phyloP scores from a whole-genome alignment of 92 coral and sea anemone genomes.

The Bergia puertoricense region DNA sequence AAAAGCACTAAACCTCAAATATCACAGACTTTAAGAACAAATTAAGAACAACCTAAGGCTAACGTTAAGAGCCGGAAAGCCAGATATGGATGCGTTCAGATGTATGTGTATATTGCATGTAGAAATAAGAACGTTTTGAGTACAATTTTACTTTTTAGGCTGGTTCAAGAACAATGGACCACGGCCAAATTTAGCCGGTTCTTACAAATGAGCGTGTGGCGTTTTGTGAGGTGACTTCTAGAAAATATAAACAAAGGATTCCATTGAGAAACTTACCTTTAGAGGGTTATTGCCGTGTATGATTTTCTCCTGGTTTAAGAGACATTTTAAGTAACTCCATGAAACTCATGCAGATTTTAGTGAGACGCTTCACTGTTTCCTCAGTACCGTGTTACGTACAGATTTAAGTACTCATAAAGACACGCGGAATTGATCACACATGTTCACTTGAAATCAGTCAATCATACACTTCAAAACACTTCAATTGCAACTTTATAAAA shows the following conservation, averaged over 20 bases:
- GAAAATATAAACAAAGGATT: background rate
- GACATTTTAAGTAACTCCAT: background rate
- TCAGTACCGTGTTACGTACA: background rate
- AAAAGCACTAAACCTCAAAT: too few species aligned
- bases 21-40: too few species aligned
- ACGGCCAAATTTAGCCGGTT: background rate
- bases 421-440: background rate
- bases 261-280: background rate
- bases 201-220: background rate
- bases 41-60: background rate
- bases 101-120: background rate
- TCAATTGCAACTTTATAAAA: background rate
- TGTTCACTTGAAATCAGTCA: background rate
- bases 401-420: background rate
- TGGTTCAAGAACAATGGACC: background rate
- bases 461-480: background rate
- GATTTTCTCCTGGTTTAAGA: background rate
- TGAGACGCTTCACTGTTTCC: background rate
- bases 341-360: background rate
- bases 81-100: background rate
- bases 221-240: background rate
- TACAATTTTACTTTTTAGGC: background rate
- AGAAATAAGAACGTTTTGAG: background rate
- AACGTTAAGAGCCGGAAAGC: background rate
- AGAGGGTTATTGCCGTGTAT: background rate